A percentile compares a stretch with the other conserved stretches of the same genome.
phyloP scores from a whole-genome alignment of 2,888 invertebrate genomes.

The Adelognathus sp. region DNA sequence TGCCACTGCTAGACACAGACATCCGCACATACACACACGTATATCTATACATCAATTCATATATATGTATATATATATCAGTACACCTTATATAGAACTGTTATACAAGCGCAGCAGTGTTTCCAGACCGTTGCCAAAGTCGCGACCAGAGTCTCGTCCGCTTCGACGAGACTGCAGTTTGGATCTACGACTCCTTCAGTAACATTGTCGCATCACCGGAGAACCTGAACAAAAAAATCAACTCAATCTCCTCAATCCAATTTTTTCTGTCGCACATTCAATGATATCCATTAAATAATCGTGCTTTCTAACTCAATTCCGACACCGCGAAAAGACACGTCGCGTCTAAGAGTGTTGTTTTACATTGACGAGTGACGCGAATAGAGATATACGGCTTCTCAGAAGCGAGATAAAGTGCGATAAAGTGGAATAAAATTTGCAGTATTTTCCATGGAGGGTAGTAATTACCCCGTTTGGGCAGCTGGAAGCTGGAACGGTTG shows the following conservation, averaged over 20 bases:
- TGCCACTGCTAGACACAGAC: slow-evolving; percentile 14
- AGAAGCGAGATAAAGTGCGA: not conserved
- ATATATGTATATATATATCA: not conserved
- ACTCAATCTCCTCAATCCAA: not conserved
- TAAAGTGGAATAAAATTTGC: too few species aligned
- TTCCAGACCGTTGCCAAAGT: slow-evolving; percentile 52
- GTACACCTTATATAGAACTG: not conserved
- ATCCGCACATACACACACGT: not conserved
- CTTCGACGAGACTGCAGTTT: slow-evolving; percentile 54
- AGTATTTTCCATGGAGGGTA: slow-evolving; percentile 49
- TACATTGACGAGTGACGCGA: not conserved
- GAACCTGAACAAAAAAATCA: not conserved
- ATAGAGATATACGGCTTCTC: too few species aligned
- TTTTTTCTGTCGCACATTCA: not conserved
- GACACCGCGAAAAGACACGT: too few species aligned
- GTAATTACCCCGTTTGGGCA: too few species aligned
- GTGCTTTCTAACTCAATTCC: too few species aligned
- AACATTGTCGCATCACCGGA: slow-evolving; percentile 37
- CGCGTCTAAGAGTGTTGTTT: too few species aligned
- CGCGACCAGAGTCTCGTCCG: slow-evolving; percentile 52
- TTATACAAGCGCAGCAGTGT: slow-evolving; percentile 37
- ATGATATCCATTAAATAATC: too few species aligned
- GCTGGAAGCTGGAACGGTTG: slow-evolving; percentile 47
- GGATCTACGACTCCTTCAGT: slow-evolving; percentile 41
- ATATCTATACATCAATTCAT: not conserved